Percentiles rank a stretch among this genome's conserved stretches.
Conservation (phyloP, 2,888 invertebrate species). For the Pterostichus niger region DNA sequence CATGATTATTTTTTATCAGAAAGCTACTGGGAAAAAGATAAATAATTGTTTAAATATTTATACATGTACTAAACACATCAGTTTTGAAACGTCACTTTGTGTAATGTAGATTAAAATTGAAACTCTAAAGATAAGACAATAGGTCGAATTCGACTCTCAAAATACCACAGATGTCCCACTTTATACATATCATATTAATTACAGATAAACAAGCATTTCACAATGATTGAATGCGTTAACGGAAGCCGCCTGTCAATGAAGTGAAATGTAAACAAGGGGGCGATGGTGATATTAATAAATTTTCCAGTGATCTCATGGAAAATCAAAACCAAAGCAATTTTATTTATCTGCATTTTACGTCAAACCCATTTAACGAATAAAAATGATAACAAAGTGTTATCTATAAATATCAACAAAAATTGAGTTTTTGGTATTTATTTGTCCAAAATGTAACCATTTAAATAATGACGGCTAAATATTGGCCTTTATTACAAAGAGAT, state of each 20-base stretch:
- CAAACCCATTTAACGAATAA: no score
- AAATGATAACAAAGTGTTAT: no score
- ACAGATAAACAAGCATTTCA: conserved; percentile 63
- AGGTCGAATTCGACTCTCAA: conserved; percentile 50
- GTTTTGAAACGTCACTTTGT: conserved; percentile 34
- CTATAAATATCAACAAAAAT: no score
- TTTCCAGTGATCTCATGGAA: conserved; percentile 57
- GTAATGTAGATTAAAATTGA: conserved; percentile 44
- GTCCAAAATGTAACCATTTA: no score
- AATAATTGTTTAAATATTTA: conserved; percentile 41
- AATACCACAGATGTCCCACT: conserved; percentile 63
- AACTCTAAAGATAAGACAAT: conserved; percentile 54
- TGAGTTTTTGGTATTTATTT: no score
- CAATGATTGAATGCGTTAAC: conserved; percentile 60
- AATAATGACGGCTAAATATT: no score
- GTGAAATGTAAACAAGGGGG: conserved; percentile 59
- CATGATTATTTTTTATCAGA: conserved; percentile 4
- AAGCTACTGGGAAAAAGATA: conserved; percentile 20
- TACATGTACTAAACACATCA: conserved; percentile 14
- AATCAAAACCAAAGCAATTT: conserved; percentile 22
- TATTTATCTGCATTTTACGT: conserved; percentile 38
- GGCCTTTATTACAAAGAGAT: no score
- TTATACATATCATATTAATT: conserved; percentile 61
- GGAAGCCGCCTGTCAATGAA: conserved; percentile 57
- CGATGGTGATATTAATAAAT: conserved; percentile 55